Conservation (phyloP, 2,888 invertebrate species). For the Trichogramma evanescens region DNA sequence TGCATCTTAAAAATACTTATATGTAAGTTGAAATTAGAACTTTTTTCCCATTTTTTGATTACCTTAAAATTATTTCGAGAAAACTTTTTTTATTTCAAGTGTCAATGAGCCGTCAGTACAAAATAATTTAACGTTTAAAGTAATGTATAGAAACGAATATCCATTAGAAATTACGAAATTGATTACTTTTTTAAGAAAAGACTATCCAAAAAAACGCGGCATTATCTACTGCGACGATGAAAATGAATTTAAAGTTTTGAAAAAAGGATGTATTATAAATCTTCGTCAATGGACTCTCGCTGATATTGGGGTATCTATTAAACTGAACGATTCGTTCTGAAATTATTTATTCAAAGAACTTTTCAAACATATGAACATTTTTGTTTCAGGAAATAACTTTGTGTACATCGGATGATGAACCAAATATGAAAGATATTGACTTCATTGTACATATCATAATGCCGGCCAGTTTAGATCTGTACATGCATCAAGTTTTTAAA, state of each 20-base stretch:
- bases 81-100: no score
- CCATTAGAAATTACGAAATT: not conserved
- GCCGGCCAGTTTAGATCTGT: constrained; percentile 2
- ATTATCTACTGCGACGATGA: constrained; percentile 5
- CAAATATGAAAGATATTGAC: not conserved
- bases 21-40: constrained; percentile 4
- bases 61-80: not conserved
- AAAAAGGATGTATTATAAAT: not conserved
- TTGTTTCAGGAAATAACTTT: constrained; percentile 7
- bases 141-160: constrained; percentile 5
- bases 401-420: constrained; percentile 2
- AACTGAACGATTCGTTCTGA: no score
- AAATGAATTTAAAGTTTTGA: not conserved
- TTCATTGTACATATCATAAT: constrained; percentile 4
- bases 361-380: not conserved
- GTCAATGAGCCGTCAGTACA: constrained; percentile 6
- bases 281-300: no score
- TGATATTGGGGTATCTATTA: no score
- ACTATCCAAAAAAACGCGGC: not conserved
- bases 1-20: constrained; percentile 2
- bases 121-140: constrained; percentile 2
- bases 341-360: not conserved
- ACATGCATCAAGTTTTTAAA: constrained; percentile 2
- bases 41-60: not conserved
- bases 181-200: not conserved